Evolutionary conservation across 2,797 vertebrate genomes (phyloP).

Genomic region (Enteromius paludinosus): DNA sequence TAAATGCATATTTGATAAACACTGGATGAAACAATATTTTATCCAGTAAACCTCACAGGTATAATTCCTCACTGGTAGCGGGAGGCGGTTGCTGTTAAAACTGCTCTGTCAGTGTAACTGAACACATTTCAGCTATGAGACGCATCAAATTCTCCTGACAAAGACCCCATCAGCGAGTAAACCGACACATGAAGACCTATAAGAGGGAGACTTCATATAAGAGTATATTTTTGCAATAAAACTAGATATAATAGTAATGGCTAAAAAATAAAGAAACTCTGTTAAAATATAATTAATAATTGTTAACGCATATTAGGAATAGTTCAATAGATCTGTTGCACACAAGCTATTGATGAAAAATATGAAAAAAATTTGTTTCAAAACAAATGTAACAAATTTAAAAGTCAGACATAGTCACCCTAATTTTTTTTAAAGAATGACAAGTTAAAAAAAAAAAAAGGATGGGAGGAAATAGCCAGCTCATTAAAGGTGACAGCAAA

Average conservation of each 20-base stretch:
- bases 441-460: too few relatives aligned
- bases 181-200: not conserved
- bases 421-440: too few relatives aligned
- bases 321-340: too few relatives aligned
- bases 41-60: constrained; percentile 27
- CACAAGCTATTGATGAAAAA: too few relatives aligned
- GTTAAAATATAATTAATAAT: not conserved
- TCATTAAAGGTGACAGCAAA: too few relatives aligned
- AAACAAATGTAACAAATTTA: too few relatives aligned
- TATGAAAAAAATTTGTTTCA: too few relatives aligned
- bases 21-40: constrained; percentile 34
- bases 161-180: constrained; percentile 48
- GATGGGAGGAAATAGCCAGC: too few relatives aligned
- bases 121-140: constrained; percentile 39
- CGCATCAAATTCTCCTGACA: constrained; percentile 54
- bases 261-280: not conserved
- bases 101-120: constrained; percentile 27
- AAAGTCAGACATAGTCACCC: too few relatives aligned
- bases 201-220: not conserved
- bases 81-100: constrained; percentile 20
- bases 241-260: not conserved
- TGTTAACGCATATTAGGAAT: not conserved
- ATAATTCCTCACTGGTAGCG: constrained; percentile 22
- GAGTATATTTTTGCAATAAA: not conserved
- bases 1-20: constrained; percentile 6